Evolutionary conservation across 2,113 vertebrate species (phyloP), one percentile per base, ranked within the genome.

Genomic region (Elanus axillaris): DNA sequence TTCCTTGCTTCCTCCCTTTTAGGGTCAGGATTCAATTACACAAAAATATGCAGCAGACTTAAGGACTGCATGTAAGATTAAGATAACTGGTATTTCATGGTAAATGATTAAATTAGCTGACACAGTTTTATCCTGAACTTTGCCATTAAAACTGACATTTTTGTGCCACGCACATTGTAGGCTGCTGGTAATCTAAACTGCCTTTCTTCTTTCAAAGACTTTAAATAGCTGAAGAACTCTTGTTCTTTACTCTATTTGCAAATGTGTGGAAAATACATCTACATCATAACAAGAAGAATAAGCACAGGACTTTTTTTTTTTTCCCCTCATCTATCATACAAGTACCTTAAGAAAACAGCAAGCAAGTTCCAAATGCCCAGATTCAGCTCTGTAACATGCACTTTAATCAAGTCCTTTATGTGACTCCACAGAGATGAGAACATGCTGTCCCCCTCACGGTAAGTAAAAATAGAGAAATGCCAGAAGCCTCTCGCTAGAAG

Each of bases 81-180:
- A 97, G 96, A 97, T 96, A 96, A 98, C 95, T 95, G 96, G 84
- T 96, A 96, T 97, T 98, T 96, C 93, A 95, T 95, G 96, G 95
- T 96, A 97, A 98, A 97, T 98, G 96, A 98, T 97, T 98, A 96
- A 96, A 98, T 98, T 98, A 97, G 95, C 96, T 90, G 97, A 95
- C 96, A 96, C 95, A 85, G 95, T 97, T 95, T 96, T 94, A 90
- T 93, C 83, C 93, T 98, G 98, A 97, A 98, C 97, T 97, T 98
- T 97, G 97, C 97, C 96, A 96, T 95, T 59, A 89, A 96, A 86
- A 91, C 74, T 83, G 94, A 97, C 96, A 96, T 98, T 97, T 98
- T 95, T 96, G 86, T 96, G 83, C 90, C 50, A 88, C 0, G 81
- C 74, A 90, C 82, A 86, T 77, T 77, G 94, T 97, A 94, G 91